Base-by-base conservation (phyloP, 2,888 invertebrate genomes). In the Heteromurus nitidus region DNA sequence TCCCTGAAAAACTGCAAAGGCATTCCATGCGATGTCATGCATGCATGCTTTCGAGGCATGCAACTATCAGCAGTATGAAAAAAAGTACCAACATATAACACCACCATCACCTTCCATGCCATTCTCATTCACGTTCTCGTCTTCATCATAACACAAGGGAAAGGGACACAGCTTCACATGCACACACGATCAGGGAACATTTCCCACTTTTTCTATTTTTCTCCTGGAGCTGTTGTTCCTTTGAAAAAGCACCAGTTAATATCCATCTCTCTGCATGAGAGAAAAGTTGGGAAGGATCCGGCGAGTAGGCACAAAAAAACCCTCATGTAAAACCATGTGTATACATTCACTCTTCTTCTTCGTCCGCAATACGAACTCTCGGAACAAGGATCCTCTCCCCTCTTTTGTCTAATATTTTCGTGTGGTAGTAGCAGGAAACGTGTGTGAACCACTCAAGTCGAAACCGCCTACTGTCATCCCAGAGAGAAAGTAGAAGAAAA, bases 361-460 rank as follows among this genome's bases (percentile, higher is more conserved):
- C 55, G 11, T n/a, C 30, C 13, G 42, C 42, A 67, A 13, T 36
- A 36, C 13, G n/a, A n/a, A n/a, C n/a, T n/a, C n/a, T n/a, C n/a
- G n/a, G n/a, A n/a, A n/a, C n/a, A n/a, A n/a, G n/a, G n/a, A n/a
- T n/a, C n/a, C n/a, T n/a, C n/a, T n/a, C n/a, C n/a, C n/a, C n/a
- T n/a, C n/a, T n/a, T n/a, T 36, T 13, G 36, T 13, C 13, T 13
- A 36, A 13, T 13, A 7, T 36, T 36, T 36, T 36, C 36, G 36
- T 36, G 36, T 9, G 36, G 7, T 50, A n/a, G 55, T 22, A 58
- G 75, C 31, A 60, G 68, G 68, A 58, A 68, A 76, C 58, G 58
- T 76, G 76, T 76, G 58, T 67, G 76, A 68, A 68, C 58, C 76
- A 68, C 68, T 76, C 67, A 68, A 76, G 58, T 68, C 30, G 68